phyloP scores from a whole-genome alignment of 2,888 invertebrate genomes.

The Noctua pronuba region DNA sequence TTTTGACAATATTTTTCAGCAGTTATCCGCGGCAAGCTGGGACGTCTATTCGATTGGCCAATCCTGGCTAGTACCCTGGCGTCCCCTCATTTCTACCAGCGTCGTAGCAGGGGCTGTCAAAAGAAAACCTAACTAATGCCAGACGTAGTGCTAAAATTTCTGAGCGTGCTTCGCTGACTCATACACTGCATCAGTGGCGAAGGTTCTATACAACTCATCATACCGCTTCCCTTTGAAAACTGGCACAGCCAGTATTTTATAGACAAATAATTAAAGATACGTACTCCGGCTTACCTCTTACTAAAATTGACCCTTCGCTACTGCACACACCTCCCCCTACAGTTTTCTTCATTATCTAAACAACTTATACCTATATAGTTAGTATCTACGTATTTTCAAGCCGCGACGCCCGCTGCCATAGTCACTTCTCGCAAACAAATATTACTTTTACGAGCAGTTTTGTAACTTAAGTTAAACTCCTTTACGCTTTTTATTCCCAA shows the following conservation, averaged over 20 bases:
- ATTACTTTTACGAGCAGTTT: conserved; percentile 49
- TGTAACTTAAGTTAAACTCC: conserved; percentile 47
- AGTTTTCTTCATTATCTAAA: no score
- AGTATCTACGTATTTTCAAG: background rate
- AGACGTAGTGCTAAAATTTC: background rate
- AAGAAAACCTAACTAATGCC: background rate
- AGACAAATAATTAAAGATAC: no score
- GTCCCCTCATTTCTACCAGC: background rate
- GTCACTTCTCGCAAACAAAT: conserved; percentile 37
- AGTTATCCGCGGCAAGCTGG: background rate
- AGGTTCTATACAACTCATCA: no score
- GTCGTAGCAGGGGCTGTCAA: background rate
- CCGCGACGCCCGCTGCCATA: background rate
- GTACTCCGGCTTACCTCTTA: no score
- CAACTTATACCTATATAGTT: background rate
- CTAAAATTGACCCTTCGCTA: no score
- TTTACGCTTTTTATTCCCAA: conserved; percentile 46
- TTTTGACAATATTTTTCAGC: conserved; percentile 2
- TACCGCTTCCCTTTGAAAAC: no score
- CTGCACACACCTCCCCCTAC: no score
- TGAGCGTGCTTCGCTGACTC: background rate
- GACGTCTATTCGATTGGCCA: background rate
- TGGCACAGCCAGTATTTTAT: no score
- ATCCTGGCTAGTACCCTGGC: background rate
- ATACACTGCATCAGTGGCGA: no score